phyloP scores from a whole-genome alignment of 2,113 vertebrate genomes.

The Dromaius novaehollandiae region DNA sequence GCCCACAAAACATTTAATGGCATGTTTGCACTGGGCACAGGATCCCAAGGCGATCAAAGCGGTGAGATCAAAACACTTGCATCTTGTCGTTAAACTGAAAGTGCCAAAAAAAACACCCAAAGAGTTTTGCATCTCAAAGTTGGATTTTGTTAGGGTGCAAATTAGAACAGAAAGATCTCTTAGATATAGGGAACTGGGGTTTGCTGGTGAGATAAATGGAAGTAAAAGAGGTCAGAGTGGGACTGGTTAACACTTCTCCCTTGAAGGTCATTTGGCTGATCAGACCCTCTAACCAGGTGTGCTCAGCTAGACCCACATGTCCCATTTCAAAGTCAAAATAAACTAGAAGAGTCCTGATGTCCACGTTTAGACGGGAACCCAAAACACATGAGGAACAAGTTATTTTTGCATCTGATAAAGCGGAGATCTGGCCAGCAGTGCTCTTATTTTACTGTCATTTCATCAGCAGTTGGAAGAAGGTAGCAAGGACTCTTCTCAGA shows the following conservation, averaged over 20 bases:
- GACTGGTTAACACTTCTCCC: not conserved
- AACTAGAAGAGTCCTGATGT: not conserved
- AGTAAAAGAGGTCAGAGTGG: not conserved
- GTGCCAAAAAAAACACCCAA: not conserved
- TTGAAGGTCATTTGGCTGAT: not conserved
- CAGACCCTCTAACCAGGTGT: not conserved
- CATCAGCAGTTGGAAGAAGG: not conserved
- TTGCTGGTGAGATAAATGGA: not conserved
- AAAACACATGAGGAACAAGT: not conserved
- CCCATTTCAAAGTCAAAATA: not conserved
- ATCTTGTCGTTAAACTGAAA: not conserved
- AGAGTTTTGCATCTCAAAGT: not conserved
- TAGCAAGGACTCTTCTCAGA: not conserved
- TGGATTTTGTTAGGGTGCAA: not conserved
- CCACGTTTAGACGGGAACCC: slow-evolving; percentile 34
- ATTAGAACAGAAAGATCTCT: not conserved
- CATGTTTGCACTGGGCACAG: rapidly evolving
- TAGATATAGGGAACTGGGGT: rapidly evolving
- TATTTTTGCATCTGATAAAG: slow-evolving; percentile 25
- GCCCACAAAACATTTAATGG: not conserved
- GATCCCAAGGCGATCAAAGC: not conserved
- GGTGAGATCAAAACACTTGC: rapidly evolving
- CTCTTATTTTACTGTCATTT: not conserved
- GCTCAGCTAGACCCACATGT: not conserved
- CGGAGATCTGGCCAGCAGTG: not conserved